Percentiles rank a stretch among this genome's conserved stretches.
Evolutionary conservation across 35 echinoderm and acorn worm genomes (phyloP).

Genomic region (Holothuria glaberrima): DNA sequence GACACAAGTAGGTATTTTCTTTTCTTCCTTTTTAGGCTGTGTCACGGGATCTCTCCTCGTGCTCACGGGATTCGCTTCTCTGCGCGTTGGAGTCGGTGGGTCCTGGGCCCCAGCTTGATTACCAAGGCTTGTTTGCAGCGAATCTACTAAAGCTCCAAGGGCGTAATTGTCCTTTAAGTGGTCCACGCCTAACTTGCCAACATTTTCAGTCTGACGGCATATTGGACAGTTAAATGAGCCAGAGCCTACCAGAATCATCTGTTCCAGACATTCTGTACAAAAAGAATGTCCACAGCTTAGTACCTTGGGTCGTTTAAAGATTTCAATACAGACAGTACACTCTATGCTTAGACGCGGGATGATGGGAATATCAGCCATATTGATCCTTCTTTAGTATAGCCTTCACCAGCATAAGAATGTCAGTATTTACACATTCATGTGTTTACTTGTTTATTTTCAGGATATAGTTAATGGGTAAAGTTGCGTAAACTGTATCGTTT

Average conservation of each 20-base stretch:
- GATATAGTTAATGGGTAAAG: no score
- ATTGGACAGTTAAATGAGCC: slow-evolving; percentile 39
- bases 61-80: background rate
- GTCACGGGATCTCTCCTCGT: background rate
- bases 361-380: background rate
- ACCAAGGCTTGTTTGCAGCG: background rate
- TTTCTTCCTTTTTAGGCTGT: slow-evolving; percentile 16
- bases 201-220: background rate
- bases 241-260: slow-evolving; percentile 33
- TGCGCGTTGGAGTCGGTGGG: background rate
- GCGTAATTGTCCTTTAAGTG: slow-evolving; percentile 27
- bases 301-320: slow-evolving; percentile 43
- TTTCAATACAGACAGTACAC: slow-evolving; percentile 37
- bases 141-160: slow-evolving; percentile 6
- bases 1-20: slow-evolving; percentile 36
- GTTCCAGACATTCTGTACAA: slow-evolving; percentile 28
- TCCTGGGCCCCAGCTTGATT: background rate
- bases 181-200: slow-evolving; percentile 14
- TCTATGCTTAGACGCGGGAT: slow-evolving; percentile 14
- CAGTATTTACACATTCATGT: no score
- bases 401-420: no score
- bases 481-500: no score
- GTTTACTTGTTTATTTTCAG: no score
- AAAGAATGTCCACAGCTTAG: slow-evolving; percentile 41
- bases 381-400: background rate